Evolutionary conservation across 1,140 invertebrate genomes (phyloP).

Genomic region (Aricia agestis): DNA sequence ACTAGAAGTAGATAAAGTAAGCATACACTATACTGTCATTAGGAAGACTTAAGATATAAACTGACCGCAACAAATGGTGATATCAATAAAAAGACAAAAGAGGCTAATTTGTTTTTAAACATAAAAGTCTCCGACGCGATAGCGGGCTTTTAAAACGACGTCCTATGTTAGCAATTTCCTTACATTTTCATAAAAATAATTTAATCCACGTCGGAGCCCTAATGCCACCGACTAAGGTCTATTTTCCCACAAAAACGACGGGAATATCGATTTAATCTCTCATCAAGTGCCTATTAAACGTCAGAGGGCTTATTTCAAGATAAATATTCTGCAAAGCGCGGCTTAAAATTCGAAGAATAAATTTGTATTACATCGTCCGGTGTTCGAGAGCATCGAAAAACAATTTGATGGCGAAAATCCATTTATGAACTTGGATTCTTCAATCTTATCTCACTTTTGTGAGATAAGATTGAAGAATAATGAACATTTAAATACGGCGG

Average conservation of each 20-base stretch:
- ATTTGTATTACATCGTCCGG: conserved; percentile 7
- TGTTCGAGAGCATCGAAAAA: background rate
- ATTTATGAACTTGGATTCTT: too few relatives aligned
- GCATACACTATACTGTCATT: too few relatives aligned
- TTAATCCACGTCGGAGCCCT: background rate
- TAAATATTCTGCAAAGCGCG: conserved; percentile 10
- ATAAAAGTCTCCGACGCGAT: background rate
- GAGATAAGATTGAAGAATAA: background rate
- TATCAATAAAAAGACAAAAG: background rate
- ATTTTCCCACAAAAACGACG: background rate
- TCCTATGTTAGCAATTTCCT: conserved; percentile 6
- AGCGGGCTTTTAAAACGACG: background rate
- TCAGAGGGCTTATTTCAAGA: conserved; percentile 1
- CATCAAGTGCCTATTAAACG: conserved; percentile 14
- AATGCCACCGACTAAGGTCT: background rate
- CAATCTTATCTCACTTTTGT: background rate
- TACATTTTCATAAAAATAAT: conserved; percentile 4
- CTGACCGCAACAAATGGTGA: background rate
- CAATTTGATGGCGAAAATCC: background rate
- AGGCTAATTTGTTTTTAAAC: background rate
- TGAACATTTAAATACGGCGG: background rate
- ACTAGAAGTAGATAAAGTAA: too few relatives aligned
- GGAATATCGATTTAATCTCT: conserved; percentile 9
- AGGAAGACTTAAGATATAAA: background rate
- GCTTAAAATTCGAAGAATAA: background rate